Conservation (phyloP, 2,797 vertebrate species). For the Sarcoramphus papa region DNA sequence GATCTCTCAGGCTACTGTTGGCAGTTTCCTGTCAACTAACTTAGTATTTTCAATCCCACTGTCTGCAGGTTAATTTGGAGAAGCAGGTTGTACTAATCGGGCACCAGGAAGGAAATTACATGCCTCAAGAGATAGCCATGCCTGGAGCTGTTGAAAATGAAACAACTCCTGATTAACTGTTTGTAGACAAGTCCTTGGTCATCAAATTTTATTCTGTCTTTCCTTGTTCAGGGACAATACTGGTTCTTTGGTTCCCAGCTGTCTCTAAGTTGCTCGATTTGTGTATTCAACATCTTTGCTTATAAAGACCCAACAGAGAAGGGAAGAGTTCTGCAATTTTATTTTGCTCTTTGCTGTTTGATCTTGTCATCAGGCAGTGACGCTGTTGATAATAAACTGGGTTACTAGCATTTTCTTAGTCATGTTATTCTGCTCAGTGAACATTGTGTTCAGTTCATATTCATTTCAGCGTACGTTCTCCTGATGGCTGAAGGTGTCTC, state of each 20-base stretch:
- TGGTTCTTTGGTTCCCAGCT: background rate
- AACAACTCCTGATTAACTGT: background rate
- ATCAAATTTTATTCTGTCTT: background rate
- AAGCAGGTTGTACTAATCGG: background rate
- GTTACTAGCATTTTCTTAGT: background rate
- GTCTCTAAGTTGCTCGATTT: background rate
- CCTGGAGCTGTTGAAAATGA: background rate
- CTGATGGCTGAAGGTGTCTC: background rate
- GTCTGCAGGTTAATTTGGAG: constrained; percentile 22
- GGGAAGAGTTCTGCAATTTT: background rate
- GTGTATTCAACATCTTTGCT: background rate
- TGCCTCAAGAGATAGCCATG: background rate
- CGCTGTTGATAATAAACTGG: background rate
- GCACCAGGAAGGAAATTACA: background rate
- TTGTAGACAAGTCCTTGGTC: background rate
- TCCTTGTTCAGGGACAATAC: background rate
- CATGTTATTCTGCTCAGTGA: background rate
- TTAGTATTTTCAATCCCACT: background rate
- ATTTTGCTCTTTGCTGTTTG: background rate
- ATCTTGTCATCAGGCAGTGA: background rate
- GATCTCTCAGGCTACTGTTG: background rate
- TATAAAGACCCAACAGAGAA: background rate
- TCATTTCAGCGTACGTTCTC: background rate
- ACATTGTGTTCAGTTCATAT: background rate
- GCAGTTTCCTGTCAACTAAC: background rate